Percentiles rank a stretch among this genome's conserved stretches.
phyloP scores from a whole-genome alignment of 2,113 vertebrate genomes.

The Neopipo cinnamomea region DNA sequence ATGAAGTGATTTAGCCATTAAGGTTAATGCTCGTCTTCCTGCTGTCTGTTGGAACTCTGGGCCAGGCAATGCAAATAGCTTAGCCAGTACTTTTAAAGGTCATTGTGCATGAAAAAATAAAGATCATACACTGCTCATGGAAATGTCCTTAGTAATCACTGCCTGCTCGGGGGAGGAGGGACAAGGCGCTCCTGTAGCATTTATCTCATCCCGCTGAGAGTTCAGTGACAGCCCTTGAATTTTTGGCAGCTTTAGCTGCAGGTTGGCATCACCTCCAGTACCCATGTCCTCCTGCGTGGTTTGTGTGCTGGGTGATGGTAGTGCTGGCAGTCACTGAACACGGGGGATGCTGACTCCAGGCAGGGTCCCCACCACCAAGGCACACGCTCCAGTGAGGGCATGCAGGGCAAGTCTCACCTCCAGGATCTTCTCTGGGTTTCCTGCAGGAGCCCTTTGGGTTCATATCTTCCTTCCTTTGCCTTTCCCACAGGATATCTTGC shows the following conservation, averaged over 20 bases:
- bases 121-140: conserved; percentile 57
- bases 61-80: conserved; percentile 77
- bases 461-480: neutral
- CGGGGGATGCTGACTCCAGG: accelerated
- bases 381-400: accelerated
- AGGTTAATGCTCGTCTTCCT: conserved; percentile 76
- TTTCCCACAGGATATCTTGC: neutral
- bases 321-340: neutral
- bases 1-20: conserved; percentile 75
- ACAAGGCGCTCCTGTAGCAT: neutral
- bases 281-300: accelerated
- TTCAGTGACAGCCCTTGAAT: neutral
- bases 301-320: neutral
- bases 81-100: conserved; percentile 80
- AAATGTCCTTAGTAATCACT: conserved; percentile 72
- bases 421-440: neutral
- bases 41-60: conserved; percentile 69
- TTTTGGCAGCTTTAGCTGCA: neutral
- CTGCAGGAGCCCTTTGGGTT: neutral
- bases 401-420: neutral
- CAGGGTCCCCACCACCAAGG: neutral
- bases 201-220: conserved; percentile 12
- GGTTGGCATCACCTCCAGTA: neutral
- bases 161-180: conserved; percentile 38
- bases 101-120: conserved; percentile 69